Evolutionary conservation across 2,797 vertebrate genomes (phyloP), one percentile per base, ranked within the genome.

Genomic region (Heterohyrax brucei): DNA sequence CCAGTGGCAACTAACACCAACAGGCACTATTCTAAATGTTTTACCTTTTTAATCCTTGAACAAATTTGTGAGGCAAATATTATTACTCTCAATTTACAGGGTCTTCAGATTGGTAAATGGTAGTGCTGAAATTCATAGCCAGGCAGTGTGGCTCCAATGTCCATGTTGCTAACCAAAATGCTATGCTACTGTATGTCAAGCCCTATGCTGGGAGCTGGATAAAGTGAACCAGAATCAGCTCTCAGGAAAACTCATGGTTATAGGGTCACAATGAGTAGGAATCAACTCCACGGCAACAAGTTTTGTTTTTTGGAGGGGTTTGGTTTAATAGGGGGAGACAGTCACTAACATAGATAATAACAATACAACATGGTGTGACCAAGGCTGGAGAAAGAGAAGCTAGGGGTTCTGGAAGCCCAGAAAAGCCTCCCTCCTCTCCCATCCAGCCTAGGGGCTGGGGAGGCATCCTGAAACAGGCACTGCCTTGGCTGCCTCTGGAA

Each of bases 1-100:
- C 22, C 59, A 61, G 22, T 22, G 21, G 59, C 59, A 61, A 61
- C 59, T 61, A 61, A 61, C 18, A 59, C 2, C 56, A 61, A 61
- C 59, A 94, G 39, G 28, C 59, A 94, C 39, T 92, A 21, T 70
- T 95, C 26, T 24, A 87, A 91, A 90, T 56, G 22, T 13, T 89
- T 96, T 94, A 61, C 24, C 85, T 90, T 89, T 94, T 93, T 80
- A 95, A 56, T 14, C 24, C 46, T 81, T 76, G 6, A 91, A 93
- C 30, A 93, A 76, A 61, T 16, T 16, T 56, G 18, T 56, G 53
- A 56, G 53, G 53, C 18, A 56, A 56, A 56, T 56, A 16, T 56
- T 56, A 56, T 56, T 56, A 56, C 53, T 56, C 53, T 56, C 53
- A 16, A 12, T 56, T 56, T 16, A 56, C 53, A 56, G 33, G 7